A percentile compares a stretch with the other conserved stretches of the same genome.
phyloP scores from a whole-genome alignment of 2,113 vertebrate species.

The Fregetta grallaria region DNA sequence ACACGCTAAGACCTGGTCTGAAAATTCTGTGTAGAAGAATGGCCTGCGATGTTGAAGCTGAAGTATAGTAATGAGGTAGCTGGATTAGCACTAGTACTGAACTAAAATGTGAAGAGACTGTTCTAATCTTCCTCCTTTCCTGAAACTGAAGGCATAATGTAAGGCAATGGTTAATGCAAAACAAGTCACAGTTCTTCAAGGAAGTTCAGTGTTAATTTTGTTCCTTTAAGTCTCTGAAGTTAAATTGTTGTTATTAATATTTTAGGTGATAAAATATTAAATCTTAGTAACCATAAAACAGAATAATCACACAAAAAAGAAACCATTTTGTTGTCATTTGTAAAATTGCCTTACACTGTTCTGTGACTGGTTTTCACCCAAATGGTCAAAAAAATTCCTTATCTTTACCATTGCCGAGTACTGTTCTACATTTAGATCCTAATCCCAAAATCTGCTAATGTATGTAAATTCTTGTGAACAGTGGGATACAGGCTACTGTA shows the following conservation, averaged over 20 bases:
- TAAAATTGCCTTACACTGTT: fast-evolving
- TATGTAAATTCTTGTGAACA: neutral
- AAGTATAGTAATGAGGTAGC: neutral
- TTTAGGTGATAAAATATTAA: neutral
- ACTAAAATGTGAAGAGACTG: neutral
- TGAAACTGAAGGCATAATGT: neutral
- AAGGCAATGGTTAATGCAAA: neutral
- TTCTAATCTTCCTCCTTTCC: neutral
- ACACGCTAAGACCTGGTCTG: neutral
- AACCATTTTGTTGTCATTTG: neutral
- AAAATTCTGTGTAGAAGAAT: neutral
- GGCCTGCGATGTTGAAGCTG: neutral
- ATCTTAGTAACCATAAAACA: neutral
- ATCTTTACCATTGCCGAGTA: neutral
- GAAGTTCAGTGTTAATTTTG: neutral
- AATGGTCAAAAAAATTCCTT: neutral
- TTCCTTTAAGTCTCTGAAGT: neutral
- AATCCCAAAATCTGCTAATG: neutral
- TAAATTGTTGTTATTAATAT: neutral
- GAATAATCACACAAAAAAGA: neutral
- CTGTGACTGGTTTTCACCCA: neutral
- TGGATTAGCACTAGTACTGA: neutral
- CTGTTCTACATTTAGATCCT: neutral
- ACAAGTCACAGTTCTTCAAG: neutral
- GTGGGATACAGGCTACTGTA: no score